Base-by-base conservation (phyloP, 2,113 vertebrate species). In the Climacteris rufus region DNA sequence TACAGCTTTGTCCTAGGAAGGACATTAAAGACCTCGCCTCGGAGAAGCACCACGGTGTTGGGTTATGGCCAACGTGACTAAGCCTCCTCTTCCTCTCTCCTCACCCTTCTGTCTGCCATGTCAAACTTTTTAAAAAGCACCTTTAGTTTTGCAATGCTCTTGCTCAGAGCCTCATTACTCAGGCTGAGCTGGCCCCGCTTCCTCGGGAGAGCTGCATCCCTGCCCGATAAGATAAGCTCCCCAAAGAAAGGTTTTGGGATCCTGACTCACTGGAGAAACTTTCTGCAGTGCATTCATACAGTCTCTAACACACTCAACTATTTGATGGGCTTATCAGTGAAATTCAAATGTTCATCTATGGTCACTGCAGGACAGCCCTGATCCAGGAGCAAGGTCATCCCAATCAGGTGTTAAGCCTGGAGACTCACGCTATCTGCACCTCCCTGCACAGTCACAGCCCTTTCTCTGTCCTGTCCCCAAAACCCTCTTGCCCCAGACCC, bases 161-260 rank as follows among this genome's bases (percentile, higher is more conserved):
- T 79, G 93, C 90, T 92, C 94, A 82, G 90, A 84, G 64, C 89
- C 69, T 82, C 90, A 89, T 97, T 95, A 92, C 70, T 93, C 95
- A 95, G 90, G 83, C 96, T 96, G 87, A 97, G 93, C 92, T 96
- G 91, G 94, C 83, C 66, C 40, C 2, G 68, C 45, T 94, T 95
- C 96, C 92, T 88, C 25, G 15, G 21, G 69, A 92, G 68, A 3
- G 5, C 68, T 81, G 89, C 93, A 96, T 91, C 94, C 87, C 68
- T 75, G 59, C 40, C 83, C 80, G 97, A 97, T 97, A 97, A 97
- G 97, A 97, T 97, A 97, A 97, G 57, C 37, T 78, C 84, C 72
- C 85, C 57, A 93, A 97, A 96, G 88, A 96, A 93, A 95, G 95
- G 77, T 33, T 94, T 94, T 90, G 95, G 90, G 93, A 92, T 76